Evolutionary conservation across 1,140 invertebrate species (phyloP).

Genomic region (Pseudomyrmex concolor): DNA sequence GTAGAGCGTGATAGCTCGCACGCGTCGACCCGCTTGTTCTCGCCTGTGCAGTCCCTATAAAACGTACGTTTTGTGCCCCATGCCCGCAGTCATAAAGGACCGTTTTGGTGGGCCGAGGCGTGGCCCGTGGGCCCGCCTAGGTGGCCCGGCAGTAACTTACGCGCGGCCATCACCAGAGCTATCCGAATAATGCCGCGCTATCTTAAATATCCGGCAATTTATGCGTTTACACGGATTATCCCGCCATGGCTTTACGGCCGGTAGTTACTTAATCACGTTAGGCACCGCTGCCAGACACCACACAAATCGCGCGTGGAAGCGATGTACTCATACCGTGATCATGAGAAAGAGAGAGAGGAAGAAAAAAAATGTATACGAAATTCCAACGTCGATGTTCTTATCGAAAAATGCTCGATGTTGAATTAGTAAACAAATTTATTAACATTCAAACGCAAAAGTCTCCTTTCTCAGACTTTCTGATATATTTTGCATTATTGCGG

Average conservation of each 20-base stretch:
- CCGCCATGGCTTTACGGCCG: conserved; percentile 74
- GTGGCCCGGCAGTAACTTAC: conserved; percentile 79
- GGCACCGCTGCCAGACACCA: conserved; percentile 58
- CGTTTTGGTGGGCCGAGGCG: conserved; percentile 70
- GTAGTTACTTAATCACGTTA: conserved; percentile 81
- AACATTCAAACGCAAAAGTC: neutral
- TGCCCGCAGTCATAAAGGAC: conserved; percentile 62
- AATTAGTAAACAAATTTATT: neutral
- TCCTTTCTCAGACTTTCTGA: neutral
- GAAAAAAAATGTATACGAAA: neutral
- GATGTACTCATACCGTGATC: conserved; percentile 19
- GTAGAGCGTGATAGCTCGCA: conserved; percentile 69
- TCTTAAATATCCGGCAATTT: conserved; percentile 80
- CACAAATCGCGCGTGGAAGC: conserved; percentile 23
- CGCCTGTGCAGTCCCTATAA: conserved; percentile 60
- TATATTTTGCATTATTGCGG: neutral
- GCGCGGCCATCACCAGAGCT: conserved; percentile 75
- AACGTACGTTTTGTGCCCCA: conserved; percentile 67
- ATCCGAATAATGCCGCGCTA: conserved; percentile 77
- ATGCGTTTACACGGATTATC: conserved; percentile 80
- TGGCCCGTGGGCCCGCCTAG: conserved; percentile 71
- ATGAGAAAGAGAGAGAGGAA: neutral
- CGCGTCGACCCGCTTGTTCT: conserved; percentile 62
- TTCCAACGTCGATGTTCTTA: conserved; percentile 11
- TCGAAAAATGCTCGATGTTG: neutral